A percentile compares a stretch with the other conserved stretches of the same genome.
Conservation (phyloP, 2,888 invertebrate species). For the Lathronympha strigana region DNA sequence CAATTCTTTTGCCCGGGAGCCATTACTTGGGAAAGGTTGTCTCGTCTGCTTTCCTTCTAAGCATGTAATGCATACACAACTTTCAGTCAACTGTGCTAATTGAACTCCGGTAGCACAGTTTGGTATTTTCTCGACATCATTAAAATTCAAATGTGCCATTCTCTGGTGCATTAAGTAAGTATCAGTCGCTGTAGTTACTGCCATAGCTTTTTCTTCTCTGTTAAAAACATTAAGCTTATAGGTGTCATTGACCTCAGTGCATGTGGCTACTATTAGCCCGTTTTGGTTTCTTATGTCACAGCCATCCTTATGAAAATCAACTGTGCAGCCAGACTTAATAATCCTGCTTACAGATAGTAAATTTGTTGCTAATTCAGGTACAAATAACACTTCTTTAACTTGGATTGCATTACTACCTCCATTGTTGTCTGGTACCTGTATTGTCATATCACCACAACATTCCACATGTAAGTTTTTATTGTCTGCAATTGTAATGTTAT, state of each 20-base stretch:
- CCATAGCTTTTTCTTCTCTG: not conserved
- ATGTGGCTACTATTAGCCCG: not conserved
- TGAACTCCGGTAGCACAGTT: not conserved
- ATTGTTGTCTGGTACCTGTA: not conserved
- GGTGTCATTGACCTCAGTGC: not conserved
- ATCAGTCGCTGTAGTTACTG: not conserved
- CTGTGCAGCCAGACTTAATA: conserved; percentile 9
- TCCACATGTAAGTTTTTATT: not conserved
- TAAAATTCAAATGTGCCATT: not conserved
- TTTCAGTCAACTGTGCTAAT: not conserved
- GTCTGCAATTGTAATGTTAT: not conserved
- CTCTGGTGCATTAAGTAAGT: not conserved
- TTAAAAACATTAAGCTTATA: not conserved
- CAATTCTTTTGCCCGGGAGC: not conserved
- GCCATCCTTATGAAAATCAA: no score
- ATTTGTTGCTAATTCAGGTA: conserved; percentile 5
- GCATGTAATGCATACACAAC: not conserved
- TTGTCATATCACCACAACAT: conserved; percentile 2
- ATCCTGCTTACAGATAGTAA: conserved; percentile 6
- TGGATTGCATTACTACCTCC: not conserved
- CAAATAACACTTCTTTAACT: not conserved
- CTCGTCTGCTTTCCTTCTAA: not conserved
- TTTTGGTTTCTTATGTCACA: no score
- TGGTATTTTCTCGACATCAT: not conserved
- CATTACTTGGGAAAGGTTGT: not conserved